Base-by-base conservation (phyloP, 1,140 invertebrate species). In the Scaptomyza hsui region DNA sequence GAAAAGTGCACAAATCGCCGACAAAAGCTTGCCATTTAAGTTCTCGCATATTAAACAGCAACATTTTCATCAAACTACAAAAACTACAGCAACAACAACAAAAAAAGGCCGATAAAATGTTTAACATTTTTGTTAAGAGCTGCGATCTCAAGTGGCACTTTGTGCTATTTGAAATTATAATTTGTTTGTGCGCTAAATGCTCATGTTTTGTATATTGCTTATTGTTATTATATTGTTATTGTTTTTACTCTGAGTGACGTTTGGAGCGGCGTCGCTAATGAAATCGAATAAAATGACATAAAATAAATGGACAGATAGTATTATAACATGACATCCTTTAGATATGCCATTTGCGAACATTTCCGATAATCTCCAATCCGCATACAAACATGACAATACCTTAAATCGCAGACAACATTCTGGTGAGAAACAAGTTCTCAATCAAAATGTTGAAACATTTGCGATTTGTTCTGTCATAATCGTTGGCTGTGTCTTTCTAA, bases 161-260 rank as follows among this genome's bases (percentile, higher is more conserved):
- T 88, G 55, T 42, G 67, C 61, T 69, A 86, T 86, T 86, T 88
- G 78, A 88, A 88, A 88, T 89, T 89, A 88, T 88, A 88, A 85
- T 85, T 85, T 85, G 81, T 85, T 48, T 75, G 60, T 78, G 78
- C 72, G 77, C 77, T 80, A 80, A 80, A 82, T 80, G 72, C 60
- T 77, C 71, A 81, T 70, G 67, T 70, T 64, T 65, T 63, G 16
- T 18, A 39, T 48, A 39, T 49, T 26, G 45, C 45, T 47, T 45
- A 37, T 15, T 53, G 47, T 61, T n/a, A 1, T 19, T 16, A 6
- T 68, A 6, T 19, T 29, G 61, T 79, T 77, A 55, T 62, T 56
- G 56, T 52, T 41, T 67, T 78, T 62, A 32, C 15, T 37, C 35
- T 29, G 51, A 57, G 48, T 47, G 49, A 19, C 21, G 62, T 73